Evolutionary conservation across 2,797 vertebrate species (phyloP), one percentile per base, ranked within the genome.

Genomic region (Melanotaenia trifasciata): DNA sequence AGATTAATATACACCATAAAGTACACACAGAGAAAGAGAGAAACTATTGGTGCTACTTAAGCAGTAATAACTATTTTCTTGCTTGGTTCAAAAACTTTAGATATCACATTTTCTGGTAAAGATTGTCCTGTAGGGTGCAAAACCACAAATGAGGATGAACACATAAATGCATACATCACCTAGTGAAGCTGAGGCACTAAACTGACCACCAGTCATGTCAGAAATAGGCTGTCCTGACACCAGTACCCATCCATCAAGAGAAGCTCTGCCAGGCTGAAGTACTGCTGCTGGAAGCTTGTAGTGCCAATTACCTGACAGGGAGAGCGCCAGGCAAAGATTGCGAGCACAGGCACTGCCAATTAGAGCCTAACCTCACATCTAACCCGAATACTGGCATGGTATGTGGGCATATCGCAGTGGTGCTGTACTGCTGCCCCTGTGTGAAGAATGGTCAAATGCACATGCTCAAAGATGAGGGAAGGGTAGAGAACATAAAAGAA

Each of bases 221-320:
- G 89, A 89, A 76, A 84, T 87, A 87, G 77, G 87, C 88, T 88
- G 90, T 82, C 84, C 80, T 84, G 90, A 93, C 90, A 90, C 88
- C 74, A 74, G 87, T 80, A 87, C 81, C 87, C 81, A 92, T 92
- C 92, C 88, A 94, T 95, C 95, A 94, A 91, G 90, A 70, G 82
- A 76, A 83, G 62, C 16, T 13, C 72, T 67, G 76, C 75, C 1
- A 22, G 58, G 64, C 67, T 81, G 81, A 60, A 7, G 85, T 76
- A 70, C 74, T 26, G 50, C 71, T 38, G 78, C 78, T 74, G 86
- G 83, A 72, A 79, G 84, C 80, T 78, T 60, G 62, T 80, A 28
- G 87, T 88, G 94, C 93, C 95, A 95, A 95, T 95, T 93, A 96
- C 91, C 86, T 83, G 91, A 88, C 58, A 72, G 87, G 90, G 90